A percentile compares a stretch with the other conserved stretches of the same genome.
Evolutionary conservation across 1,140 invertebrate genomes (phyloP).

Genomic region (Drosophila oshimai): DNA sequence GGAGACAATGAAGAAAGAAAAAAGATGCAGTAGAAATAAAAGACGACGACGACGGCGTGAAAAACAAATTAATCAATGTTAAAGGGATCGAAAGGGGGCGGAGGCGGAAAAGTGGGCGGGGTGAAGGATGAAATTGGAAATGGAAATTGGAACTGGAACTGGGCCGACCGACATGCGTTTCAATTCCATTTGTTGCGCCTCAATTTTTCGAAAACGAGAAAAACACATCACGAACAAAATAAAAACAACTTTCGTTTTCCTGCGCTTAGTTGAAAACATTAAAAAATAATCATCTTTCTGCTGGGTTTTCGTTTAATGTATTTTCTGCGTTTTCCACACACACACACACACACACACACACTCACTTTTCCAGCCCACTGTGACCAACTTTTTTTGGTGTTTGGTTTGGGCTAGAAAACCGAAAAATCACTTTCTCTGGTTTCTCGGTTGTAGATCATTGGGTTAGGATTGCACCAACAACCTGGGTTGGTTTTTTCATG

Average conservation of each 20-base stretch:
- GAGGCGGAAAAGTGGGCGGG: background rate
- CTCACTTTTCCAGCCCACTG: conserved; percentile 10
- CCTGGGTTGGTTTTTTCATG: background rate
- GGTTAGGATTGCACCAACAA: background rate
- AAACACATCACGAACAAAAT: background rate
- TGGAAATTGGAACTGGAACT: background rate
- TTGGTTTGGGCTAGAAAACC: conserved; percentile 5
- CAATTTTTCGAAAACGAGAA: conserved; percentile 1
- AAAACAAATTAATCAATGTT: conserved; percentile 64
- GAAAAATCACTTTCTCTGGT: conserved; percentile 32
- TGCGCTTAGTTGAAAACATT: conserved; percentile 57
- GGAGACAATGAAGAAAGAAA: conserved; percentile 11
- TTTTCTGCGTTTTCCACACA: conserved; percentile 1
- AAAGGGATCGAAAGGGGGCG: conserved; percentile 9
- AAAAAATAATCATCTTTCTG: conserved; percentile 56
- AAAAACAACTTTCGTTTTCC: conserved; percentile 56
- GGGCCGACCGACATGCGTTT: background rate
- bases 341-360: no score
- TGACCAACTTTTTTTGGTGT: conserved; percentile 1
- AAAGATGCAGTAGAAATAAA: background rate
- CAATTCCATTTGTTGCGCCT: conserved; percentile 19
- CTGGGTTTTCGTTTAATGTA: conserved; percentile 25
- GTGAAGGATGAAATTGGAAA: background rate
- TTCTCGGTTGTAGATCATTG: conserved; percentile 18
- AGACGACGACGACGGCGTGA: conserved; percentile 18